A percentile compares a stretch with the other conserved stretches of the same genome.
Evolutionary conservation across 2,113 vertebrate species (phyloP).

Genomic region (Uria lomvia): DNA sequence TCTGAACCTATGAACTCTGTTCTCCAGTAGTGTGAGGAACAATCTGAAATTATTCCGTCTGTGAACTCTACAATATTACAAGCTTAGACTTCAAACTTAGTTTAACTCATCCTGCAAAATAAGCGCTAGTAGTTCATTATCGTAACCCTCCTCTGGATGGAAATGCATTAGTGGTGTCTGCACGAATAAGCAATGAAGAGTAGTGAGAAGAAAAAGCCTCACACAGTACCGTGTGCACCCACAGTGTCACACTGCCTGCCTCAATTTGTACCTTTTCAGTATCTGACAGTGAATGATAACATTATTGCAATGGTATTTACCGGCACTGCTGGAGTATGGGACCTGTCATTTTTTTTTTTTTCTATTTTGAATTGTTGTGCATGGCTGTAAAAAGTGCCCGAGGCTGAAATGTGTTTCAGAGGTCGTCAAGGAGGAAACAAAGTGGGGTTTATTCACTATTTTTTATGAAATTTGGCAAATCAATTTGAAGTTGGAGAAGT

Average conservation of each 20-base stretch:
- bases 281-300: slow-evolving; percentile 61
- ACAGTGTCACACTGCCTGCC: slow-evolving; percentile 12
- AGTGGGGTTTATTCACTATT: not conserved
- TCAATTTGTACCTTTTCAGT: slow-evolving; percentile 57
- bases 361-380: slow-evolving; percentile 22
- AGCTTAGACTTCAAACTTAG: not conserved
- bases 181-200: not conserved
- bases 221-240: not conserved
- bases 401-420: slow-evolving; percentile 40
- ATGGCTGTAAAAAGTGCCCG: not conserved
- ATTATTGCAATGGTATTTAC: slow-evolving; percentile 56
- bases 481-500: slow-evolving; percentile 37
- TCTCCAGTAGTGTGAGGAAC: not conserved
- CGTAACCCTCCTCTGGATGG: not conserved
- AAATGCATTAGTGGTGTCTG: slow-evolving; percentile 27
- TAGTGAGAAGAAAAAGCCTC: not conserved
- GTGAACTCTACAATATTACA: not conserved
- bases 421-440: slow-evolving; percentile 13
- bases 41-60: not conserved
- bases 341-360: slow-evolving; percentile 25
- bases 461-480: not conserved
- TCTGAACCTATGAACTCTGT: not conserved
- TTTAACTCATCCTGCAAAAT: slow-evolving; percentile 1
- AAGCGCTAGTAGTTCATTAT: not conserved
- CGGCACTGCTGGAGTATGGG: slow-evolving; percentile 28